Evolutionary conservation across 2,113 vertebrate genomes (phyloP).

Genomic region (Protobothrops flavoviridis): DNA sequence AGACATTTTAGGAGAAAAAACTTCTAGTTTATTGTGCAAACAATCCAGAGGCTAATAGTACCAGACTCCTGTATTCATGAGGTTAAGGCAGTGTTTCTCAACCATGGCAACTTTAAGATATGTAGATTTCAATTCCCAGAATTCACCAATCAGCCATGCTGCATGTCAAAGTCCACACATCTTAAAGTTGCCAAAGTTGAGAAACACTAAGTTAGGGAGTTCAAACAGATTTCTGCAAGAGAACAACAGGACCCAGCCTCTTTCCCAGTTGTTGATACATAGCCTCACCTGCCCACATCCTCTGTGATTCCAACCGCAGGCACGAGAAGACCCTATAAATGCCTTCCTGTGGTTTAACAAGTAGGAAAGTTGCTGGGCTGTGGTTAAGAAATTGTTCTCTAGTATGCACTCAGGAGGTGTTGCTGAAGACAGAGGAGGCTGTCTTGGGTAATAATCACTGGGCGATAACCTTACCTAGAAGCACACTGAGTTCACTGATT

Average conservation of each 20-base stretch:
- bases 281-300: conserved; percentile 39
- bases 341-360: conserved; percentile 35
- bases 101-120: neutral
- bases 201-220: conserved; percentile 16
- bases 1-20: neutral
- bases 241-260: conserved; percentile 39
- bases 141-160: neutral
- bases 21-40: neutral
- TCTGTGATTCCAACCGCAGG: conserved; percentile 22
- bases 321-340: conserved; percentile 39
- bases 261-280: conserved; percentile 44
- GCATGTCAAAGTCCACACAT: neutral
- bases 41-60: neutral
- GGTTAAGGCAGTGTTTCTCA: neutral
- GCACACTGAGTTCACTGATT: neutral
- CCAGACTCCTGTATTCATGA: neutral
- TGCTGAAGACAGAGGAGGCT: neutral
- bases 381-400: conserved; percentile 20
- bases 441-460: neutral
- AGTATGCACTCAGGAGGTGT: conserved; percentile 32
- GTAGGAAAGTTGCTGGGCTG: conserved; percentile 9
- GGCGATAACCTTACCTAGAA: neutral
- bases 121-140: neutral
- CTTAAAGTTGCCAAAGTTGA: neutral
- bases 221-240: conserved; percentile 45